Percentiles rank a stretch among this genome's conserved stretches.
These are phyloP conservation scores for Drosophila algonquin DNA, from an alignment of 2,888 invertebrate species.

Conservation along the genomic window DNA sequence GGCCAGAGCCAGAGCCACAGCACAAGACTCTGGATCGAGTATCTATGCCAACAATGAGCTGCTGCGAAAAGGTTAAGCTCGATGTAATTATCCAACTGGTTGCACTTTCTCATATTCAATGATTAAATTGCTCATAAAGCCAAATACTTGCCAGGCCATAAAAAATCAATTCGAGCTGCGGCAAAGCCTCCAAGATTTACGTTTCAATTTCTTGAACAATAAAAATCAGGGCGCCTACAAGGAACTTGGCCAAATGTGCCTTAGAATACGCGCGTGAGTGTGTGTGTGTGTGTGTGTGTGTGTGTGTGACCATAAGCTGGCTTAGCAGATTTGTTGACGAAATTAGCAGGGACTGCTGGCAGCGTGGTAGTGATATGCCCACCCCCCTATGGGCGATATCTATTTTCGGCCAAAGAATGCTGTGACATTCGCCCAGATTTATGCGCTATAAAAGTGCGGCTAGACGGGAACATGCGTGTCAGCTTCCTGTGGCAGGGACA, in stretches of 20 bases:
- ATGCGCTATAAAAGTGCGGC: constrained; percentile 65
- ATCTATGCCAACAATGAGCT: constrained; percentile 17
- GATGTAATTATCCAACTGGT: constrained; percentile 42
- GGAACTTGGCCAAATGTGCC: constrained; percentile 9
- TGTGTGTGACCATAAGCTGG: constrained; percentile 44
- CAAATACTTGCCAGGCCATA: constrained; percentile 32
- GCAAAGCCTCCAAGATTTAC: constrained; percentile 41
- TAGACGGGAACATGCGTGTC: constrained; percentile 48
- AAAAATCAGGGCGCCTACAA: constrained; percentile 29
- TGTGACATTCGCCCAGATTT: constrained; percentile 67
- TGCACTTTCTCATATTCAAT: constrained; percentile 14
- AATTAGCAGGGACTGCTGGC: constrained; percentile 41
- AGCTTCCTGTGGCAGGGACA: constrained; percentile 11
- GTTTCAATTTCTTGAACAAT: constrained; percentile 47
- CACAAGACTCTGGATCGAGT: constrained; percentile 8
- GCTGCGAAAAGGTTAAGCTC: constrained; percentile 37
- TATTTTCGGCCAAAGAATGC: constrained; percentile 57
- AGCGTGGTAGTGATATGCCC: too few species aligned
- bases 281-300: constrained; percentile 15
- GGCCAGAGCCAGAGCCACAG: too few species aligned
- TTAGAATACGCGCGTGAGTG: background rate
- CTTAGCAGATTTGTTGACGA: constrained; percentile 53
- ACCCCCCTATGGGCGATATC: constrained; percentile 23
- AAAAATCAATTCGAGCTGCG: constrained; percentile 42
- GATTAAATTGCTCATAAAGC: constrained; percentile 42